Evolutionary conservation across 2,113 vertebrate genomes (phyloP), one percentile per base, ranked within the genome.

Genomic region (Oryzias curvinotus): DNA sequence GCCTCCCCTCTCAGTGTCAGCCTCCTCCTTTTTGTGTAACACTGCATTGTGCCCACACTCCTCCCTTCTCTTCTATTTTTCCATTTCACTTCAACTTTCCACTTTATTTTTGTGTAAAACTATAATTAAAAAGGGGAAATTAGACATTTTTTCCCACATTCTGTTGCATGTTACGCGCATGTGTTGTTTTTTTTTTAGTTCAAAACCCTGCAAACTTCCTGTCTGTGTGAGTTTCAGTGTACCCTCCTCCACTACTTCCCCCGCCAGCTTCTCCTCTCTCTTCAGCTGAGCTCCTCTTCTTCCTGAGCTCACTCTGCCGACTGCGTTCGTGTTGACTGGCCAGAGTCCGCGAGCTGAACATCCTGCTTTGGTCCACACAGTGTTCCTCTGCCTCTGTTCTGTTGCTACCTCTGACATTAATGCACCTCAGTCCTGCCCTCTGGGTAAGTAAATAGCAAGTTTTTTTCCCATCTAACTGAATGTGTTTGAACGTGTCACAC

Each of bases 291-390:
- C 65, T 52, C 51, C 62, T 61, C 68, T 82, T 36, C 70, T 84
- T 85, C 78, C 87, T 88, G 68, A 81, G 78, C 80, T 91, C 84
- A 90, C 83, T 90, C 85, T 89, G 80, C 88, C 65, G 90, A 91
- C 84, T 88, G 87, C 49, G 91, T 94, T 95, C 91, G 92, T 89
- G 93, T 95, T 74, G 93, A 94, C 93, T 94, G 93, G 83, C 90
- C 94, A 93, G 94, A 94, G 94, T 94, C 95, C 94, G 91, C 89
- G 93, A 93, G 91, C 92, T 72, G 65, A 78, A 78, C 79, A 77
- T 85, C 66, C 70, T 77, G 52, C 50, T 72, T 73, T 82, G 53
- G 51, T 72, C 80, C 5, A 7, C 5, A 7, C 54, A 47, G 48
- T 57, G 52, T 67, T 49, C 46, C 69, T 66, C 41, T 65, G 63